phyloP scores from a whole-genome alignment of 2,113 vertebrate species.

The Oreamnos americanus region DNA sequence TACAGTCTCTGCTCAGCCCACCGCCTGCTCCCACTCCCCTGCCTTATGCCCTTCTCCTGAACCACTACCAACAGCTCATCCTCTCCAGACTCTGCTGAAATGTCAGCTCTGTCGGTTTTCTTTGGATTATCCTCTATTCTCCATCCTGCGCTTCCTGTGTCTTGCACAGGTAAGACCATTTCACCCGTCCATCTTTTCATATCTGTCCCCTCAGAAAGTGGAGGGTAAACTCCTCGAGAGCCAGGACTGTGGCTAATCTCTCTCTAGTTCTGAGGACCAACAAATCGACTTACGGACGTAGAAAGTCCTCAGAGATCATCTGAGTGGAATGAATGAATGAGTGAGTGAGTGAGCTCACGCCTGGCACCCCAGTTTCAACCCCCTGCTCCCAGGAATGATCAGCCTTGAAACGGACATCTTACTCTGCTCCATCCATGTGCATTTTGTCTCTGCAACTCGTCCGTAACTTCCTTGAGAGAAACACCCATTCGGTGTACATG shows the following conservation, averaged over 20 bases:
- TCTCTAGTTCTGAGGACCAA: not conserved
- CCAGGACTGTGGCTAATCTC: not conserved
- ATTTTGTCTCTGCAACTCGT: not conserved
- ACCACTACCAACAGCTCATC: not conserved
- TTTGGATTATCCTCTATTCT: not conserved
- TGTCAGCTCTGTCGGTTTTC: not conserved
- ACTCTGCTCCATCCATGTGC: not conserved
- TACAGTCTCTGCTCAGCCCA: rapidly evolving
- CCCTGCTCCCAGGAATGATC: not conserved
- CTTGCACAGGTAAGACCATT: not conserved
- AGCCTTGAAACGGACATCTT: not conserved
- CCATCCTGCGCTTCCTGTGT: not conserved
- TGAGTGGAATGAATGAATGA: not conserved
- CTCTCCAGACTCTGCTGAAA: not conserved
- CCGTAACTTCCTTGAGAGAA: not conserved
- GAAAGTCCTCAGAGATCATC: not conserved
- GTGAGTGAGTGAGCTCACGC: not conserved
- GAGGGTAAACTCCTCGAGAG: not conserved
- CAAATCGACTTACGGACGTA: not conserved
- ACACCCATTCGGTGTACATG: not conserved
- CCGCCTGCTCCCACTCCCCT: not conserved
- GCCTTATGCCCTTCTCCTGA: not conserved
- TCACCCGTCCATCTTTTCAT: not conserved
- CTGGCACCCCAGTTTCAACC: not conserved
- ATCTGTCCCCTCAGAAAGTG: not conserved